Conservation (phyloP, 1,140 invertebrate genomes). For the Heliconius eleuchia region DNA sequence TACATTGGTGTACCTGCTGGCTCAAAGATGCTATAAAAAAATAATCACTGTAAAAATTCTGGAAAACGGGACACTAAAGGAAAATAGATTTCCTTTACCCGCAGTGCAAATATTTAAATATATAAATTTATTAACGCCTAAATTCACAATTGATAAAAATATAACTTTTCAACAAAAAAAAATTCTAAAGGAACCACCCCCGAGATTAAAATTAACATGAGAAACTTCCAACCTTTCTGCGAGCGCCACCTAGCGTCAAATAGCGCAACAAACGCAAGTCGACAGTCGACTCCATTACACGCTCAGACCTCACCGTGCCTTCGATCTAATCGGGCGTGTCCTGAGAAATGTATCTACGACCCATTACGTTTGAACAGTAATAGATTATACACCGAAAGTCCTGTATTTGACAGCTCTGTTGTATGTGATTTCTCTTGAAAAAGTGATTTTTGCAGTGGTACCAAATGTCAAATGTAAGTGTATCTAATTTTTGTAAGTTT, state of each 20-base stretch:
- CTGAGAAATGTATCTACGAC: slow-evolving; percentile 48
- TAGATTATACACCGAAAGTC: slow-evolving; percentile 46
- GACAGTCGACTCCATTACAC: slow-evolving; percentile 12
- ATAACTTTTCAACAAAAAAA: no score
- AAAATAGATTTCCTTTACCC: no score
- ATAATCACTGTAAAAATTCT: no score
- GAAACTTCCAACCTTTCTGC: neutral
- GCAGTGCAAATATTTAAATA: no score
- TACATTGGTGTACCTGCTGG: no score
- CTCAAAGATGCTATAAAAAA: no score
- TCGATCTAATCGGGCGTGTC: slow-evolving; percentile 45
- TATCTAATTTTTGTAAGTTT: no score
- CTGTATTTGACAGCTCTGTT: slow-evolving; percentile 32
- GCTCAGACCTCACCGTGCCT: slow-evolving; percentile 31
- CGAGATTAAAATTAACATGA: neutral
- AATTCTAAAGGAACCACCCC: neutral
- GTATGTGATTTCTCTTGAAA: neutral
- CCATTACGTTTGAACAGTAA: slow-evolving; percentile 50
- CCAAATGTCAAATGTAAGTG: no score
- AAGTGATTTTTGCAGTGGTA: no score
- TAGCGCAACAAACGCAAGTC: slow-evolving; percentile 32
- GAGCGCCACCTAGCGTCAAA: slow-evolving; percentile 37
- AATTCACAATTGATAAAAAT: no score
- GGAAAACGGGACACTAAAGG: no score
- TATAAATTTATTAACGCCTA: no score